Base-by-base conservation (phyloP, 1,140 invertebrate genomes). In the Diabrotica virgifera region DNA sequence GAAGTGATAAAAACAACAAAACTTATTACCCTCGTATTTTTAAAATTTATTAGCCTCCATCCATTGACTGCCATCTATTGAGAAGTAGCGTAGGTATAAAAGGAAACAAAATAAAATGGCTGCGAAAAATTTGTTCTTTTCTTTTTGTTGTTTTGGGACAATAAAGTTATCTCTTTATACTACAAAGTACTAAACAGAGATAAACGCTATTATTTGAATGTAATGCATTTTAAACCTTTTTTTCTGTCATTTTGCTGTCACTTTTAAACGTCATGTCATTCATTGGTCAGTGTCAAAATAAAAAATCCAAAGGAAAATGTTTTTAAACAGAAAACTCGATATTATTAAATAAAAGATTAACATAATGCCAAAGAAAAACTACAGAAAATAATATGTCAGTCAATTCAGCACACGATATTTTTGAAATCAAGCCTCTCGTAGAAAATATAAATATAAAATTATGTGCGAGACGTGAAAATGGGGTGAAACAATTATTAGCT, bases 401-500 rank as follows among this genome's bases (percentile, higher is more conserved):
- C 14, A 36, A 50, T 46, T 61, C 63, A 37, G 69, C 66, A 46
- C 71, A 73, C 59, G 71, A 78, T 64, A 71, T 79, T 62, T 79
- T 79, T 62, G 70, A 76, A 59, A 63, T 78, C 58, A 72, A 75
- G 69, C 74, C 74, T 55, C 51, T 79, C 24, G 64, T 79, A 59
- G 70, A 68, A 63, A 76, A 78, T 73, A 74, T 79, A 52, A 69
- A 74, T 51, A 74, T 79, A 24, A 72, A 72, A 64, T 65, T 77
- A 56, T 73, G 74, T 68, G 66, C 72, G 14, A 68, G 77, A 64
- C 73, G 75, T 55, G 76, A 78, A 66, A 78, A 70, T 73, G 77
- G 77, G 52, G 72, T 78, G 57, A 79, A 79, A 74, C 77, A 79
- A 69, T 64, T 79, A 65, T 62, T 78, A 65, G 77, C 77, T 7